Evolutionary conservation across 1,140 invertebrate genomes (phyloP).

Genomic region (Drosophila elegans): DNA sequence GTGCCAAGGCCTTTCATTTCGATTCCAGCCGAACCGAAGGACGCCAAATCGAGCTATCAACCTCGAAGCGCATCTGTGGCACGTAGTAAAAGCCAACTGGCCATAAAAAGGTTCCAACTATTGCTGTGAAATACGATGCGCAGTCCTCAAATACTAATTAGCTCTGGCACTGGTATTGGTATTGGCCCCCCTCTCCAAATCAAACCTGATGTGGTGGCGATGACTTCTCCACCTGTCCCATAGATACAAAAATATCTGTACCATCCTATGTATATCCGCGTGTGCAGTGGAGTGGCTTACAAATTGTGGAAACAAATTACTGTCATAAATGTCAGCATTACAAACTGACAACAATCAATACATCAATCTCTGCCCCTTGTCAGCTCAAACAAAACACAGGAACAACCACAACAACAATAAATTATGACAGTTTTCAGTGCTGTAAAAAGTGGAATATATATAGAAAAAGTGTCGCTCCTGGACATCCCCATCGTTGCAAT

Average conservation of each 20-base stretch:
- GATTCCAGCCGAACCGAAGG: slow-evolving; percentile 46
- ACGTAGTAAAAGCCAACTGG: slow-evolving; percentile 73
- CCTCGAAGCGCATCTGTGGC: slow-evolving; percentile 54
- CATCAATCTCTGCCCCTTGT: slow-evolving; percentile 72
- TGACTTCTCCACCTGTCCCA: slow-evolving; percentile 5
- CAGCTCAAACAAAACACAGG: slow-evolving; percentile 50
- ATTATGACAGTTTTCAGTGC: slow-evolving; percentile 78
- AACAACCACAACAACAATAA: slow-evolving; percentile 50
- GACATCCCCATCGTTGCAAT: slow-evolving; percentile 41
- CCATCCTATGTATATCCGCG: slow-evolving; percentile 27
- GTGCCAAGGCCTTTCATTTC: slow-evolving; percentile 71
- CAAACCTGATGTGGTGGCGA: slow-evolving; percentile 29
- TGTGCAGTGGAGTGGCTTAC: slow-evolving; percentile 51
- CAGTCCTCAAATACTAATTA: slow-evolving; percentile 68
- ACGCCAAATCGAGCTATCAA: slow-evolving; percentile 75
- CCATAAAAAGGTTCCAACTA: slow-evolving; percentile 70
- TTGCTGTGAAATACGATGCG: slow-evolving; percentile 79
- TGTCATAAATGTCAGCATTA: slow-evolving; percentile 82
- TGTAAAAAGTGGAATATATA: slow-evolving; percentile 38
- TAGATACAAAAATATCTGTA: slow-evolving; percentile 11
- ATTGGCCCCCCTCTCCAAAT: slow-evolving; percentile 27
- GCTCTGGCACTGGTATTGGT: slow-evolving; percentile 41
- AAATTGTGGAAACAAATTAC: slow-evolving; percentile 82
- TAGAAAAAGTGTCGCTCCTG: slow-evolving; percentile 25
- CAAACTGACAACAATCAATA: slow-evolving; percentile 80